Base-by-base conservation (phyloP, 1,140 invertebrate genomes). In the Saccostrea echinata region DNA sequence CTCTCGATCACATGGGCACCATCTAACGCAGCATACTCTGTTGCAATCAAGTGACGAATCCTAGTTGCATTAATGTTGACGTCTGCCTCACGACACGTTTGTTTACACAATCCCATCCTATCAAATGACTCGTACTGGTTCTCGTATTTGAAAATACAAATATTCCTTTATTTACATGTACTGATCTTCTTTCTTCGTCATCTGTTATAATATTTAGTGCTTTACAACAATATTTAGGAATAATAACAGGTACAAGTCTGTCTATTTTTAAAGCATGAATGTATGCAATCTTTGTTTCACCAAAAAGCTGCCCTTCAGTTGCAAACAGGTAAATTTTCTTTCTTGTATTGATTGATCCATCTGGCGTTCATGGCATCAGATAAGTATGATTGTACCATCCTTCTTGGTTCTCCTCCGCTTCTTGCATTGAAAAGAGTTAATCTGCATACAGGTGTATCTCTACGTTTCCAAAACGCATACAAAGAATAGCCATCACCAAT, bases 361-460 rank as follows among this genome's bases (percentile, higher is more conserved):
- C 18, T 76, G 53, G 52, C 88, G 16, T 84, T 76, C 53, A 64
- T 16, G 27, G 90, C 90, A 64, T 90, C 87, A 30, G 71, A 84
- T 86, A 82, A 90, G 83, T 91, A 83, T 43, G 52, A 13, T 18
- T 90, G 9, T 24, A 55, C n/a, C 9, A 91, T 16, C 3, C 89
- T 55, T 24, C 87, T 64, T 43, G 89, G 86, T 51, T 90, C 90
- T 57, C 89, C 90, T 21, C 90, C 90, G n/a, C 90, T 64, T 52
- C 43, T 4, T 43, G 6, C 43, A 43, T 43, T 43, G 9, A 43
- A n/a, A n/a, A n/a, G n/a, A n/a, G n/a, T n/a, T n/a, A n/a, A n/a
- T n/a, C n/a, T n/a, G n/a, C n/a, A 43, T 43, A 43, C 9, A 8
- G 43, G 89, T n/a, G 1, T 89, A 85, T 89, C 61, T 80, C 91